A percentile compares a stretch with the other conserved stretches of the same genome.
phyloP scores from a whole-genome alignment of 2,797 vertebrate species.

The Xiphophorus birchmanni region DNA sequence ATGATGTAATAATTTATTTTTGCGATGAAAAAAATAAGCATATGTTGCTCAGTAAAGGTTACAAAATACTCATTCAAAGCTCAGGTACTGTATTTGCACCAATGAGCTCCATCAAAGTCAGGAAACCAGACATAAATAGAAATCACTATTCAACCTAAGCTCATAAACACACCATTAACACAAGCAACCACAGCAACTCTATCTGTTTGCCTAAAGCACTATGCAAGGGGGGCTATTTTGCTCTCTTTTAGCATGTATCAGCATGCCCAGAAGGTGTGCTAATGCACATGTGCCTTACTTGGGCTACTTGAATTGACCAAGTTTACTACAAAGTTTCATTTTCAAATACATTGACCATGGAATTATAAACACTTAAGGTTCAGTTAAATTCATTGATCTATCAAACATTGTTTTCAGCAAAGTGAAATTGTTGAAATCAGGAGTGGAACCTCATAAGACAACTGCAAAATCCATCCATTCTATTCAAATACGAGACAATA shows the following conservation, averaged over 20 bases:
- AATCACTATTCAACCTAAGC: slow-evolving; percentile 74
- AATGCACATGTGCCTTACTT: slow-evolving; percentile 39
- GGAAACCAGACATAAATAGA: slow-evolving; percentile 56
- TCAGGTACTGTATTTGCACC: slow-evolving; percentile 37
- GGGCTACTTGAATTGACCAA: slow-evolving; percentile 5
- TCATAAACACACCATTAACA: slow-evolving; percentile 80
- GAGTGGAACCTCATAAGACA: not conserved
- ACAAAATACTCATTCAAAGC: slow-evolving; percentile 25
- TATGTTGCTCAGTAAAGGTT: slow-evolving; percentile 19
- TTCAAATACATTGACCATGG: not conserved
- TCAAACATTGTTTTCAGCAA: not conserved
- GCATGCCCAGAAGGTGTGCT: slow-evolving; percentile 31
- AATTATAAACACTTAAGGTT: not conserved
- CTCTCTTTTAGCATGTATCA: slow-evolving; percentile 41
- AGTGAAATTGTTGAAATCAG: slow-evolving; percentile 17
- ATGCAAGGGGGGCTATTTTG: slow-evolving; percentile 34
- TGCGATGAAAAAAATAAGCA: slow-evolving; percentile 4
- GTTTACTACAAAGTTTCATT: not conserved
- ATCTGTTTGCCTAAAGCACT: slow-evolving; percentile 68
- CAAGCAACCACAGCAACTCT: slow-evolving; percentile 65
- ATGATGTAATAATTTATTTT: slow-evolving; percentile 36
- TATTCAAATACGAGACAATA: not conserved
- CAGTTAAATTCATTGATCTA: not conserved
- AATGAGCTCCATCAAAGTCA: slow-evolving; percentile 38
- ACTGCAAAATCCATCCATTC: not conserved